Evolutionary conservation across 2,797 vertebrate genomes (phyloP), one percentile per base, ranked within the genome.

Genomic region (Rhinophrynus dorsalis): DNA sequence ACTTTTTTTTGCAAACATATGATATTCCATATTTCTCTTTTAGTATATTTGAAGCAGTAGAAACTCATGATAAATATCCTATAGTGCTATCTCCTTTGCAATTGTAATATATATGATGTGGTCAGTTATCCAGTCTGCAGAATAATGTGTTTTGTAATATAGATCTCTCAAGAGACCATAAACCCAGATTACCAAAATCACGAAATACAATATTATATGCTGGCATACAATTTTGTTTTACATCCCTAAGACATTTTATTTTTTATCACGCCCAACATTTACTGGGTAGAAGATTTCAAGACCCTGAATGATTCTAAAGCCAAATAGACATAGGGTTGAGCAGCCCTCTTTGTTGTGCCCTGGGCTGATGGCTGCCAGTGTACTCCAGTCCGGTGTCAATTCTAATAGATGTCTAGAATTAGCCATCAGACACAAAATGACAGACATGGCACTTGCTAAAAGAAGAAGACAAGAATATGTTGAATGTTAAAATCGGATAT

Each of bases 181-280:
- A n/a, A n/a, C n/a, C n/a, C n/a, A n/a, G n/a, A n/a, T n/a, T n/a
- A n/a, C n/a, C n/a, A n/a, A n/a, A n/a, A n/a, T n/a, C n/a, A n/a
- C n/a, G n/a, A n/a, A n/a, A n/a, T n/a, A n/a, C n/a, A n/a, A n/a
- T 21, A 63, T 63, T 50, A 63, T 26, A 48, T 62, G 42, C 23
- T 48, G 59, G 59, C 42, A 33, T 33, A n/a, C 12, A 7, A 30
- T 29, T 35, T 13, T 11, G 8, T 62, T 45, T 23, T 23, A 35
- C 6, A 21, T 62, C 21, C 29, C 15, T 62, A 29, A 47, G 59
- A 47, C 59, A 62, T 20, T 24, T 62, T 47, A 21, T 48, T 62
- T 62, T 62, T 32, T 27, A 24, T 11, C 18, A 62, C 20, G 32
- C 59, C 15, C 6, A 8, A 24, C 10, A 2, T 44, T 21, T 23